These are phyloP conservation scores for Drosophila suboccidentalis DNA, from an alignment of 2,888 invertebrate genomes.

Conservation along the genomic window DNA sequence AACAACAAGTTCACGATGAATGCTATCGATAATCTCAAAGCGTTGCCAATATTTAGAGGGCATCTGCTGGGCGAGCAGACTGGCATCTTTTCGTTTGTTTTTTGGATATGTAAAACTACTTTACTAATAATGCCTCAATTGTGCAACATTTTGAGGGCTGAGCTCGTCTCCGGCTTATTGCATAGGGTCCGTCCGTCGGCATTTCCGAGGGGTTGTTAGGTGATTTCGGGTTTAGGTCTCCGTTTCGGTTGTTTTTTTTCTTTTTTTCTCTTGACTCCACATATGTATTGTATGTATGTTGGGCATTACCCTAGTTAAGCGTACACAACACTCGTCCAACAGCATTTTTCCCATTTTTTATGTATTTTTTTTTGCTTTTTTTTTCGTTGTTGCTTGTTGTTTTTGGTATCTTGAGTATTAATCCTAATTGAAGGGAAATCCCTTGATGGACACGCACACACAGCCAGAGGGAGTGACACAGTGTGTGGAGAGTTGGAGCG, in stretches of 20 bases:
- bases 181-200: constrained; percentile 21
- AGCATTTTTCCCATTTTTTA: constrained; percentile 32
- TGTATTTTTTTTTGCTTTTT: neutral
- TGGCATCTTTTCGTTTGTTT: neutral
- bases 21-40: neutral
- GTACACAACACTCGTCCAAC: constrained; percentile 35
- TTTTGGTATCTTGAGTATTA: constrained; percentile 81
- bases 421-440: constrained; percentile 84
- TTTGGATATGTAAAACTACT: constrained; percentile 71
- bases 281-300: constrained; percentile 22
- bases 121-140: constrained; percentile 82
- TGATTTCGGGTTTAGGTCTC: constrained; percentile 37
- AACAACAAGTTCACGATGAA: neutral
- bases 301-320: constrained; percentile 70
- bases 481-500: constrained; percentile 16
- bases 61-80: neutral
- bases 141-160: constrained; percentile 63
- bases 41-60: constrained; percentile 10
- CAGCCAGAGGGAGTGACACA: constrained; percentile 35
- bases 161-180: constrained; percentile 41
- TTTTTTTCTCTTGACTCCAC: constrained; percentile 9
- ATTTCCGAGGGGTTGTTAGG: constrained; percentile 14
- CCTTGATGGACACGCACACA: constrained; percentile 78
- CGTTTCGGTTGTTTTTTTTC: constrained; percentile 10
- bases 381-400: constrained; percentile 23